Evolutionary conservation across 1,140 invertebrate species (phyloP).

Genomic region (Euura saliciscinereae): DNA sequence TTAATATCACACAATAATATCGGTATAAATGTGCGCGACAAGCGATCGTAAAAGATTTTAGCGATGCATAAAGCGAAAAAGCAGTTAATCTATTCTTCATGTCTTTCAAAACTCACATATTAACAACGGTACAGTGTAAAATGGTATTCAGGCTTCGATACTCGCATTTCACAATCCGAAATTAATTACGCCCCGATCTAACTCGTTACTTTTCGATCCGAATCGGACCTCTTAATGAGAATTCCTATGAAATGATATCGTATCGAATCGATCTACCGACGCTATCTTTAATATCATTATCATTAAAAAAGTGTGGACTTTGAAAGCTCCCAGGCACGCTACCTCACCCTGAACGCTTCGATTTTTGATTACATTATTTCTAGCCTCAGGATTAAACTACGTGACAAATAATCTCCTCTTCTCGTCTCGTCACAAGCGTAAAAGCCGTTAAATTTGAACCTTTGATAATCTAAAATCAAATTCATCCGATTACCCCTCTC

Average conservation of each 20-base stretch:
- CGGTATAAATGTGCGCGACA: not conserved
- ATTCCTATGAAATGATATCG: not conserved
- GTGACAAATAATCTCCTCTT: not conserved
- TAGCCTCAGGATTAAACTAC: not conserved
- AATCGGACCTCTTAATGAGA: not conserved
- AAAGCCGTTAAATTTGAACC: not conserved
- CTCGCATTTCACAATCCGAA: not conserved
- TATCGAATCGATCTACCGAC: not conserved
- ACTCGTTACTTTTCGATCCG: not conserved
- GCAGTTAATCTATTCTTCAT: not conserved
- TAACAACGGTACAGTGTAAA: not conserved
- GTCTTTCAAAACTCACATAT: not conserved
- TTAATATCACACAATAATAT: slow-evolving; percentile 6
- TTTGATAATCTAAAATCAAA: not conserved
- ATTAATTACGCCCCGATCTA: not conserved
- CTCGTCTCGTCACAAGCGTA: not conserved
- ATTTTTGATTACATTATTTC: not conserved
- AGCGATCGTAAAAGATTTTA: not conserved
- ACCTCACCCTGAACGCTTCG: not conserved
- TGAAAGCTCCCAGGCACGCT: not conserved
- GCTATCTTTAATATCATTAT: not conserved
- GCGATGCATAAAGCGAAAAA: not conserved
- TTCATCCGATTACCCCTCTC: not conserved
- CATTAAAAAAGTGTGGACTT: not conserved
- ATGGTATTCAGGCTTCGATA: not conserved